phyloP scores from a whole-genome alignment of 2,113 vertebrate species.

The Epinephelus cyanopodus region DNA sequence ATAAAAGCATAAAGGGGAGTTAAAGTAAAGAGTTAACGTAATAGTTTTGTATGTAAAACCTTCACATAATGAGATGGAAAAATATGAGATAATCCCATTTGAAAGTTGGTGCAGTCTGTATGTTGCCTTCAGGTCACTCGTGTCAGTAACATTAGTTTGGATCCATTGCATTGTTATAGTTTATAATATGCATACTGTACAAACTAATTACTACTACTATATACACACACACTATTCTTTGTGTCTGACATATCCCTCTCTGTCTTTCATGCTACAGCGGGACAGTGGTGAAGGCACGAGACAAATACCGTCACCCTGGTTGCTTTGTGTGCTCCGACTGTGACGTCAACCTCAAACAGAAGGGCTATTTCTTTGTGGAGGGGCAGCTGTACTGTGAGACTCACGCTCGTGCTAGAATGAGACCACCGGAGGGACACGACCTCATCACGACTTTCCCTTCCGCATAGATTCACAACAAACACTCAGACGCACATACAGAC shows the following conservation, averaged over 20 bases:
- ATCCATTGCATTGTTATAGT: not conserved
- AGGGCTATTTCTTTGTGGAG: slow-evolving; percentile 97
- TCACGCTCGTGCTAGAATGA: slow-evolving; percentile 91
- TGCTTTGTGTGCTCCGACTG: slow-evolving; percentile 98
- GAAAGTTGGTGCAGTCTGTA: not conserved
- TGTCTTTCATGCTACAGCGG: slow-evolving; percentile 82
- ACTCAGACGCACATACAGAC: slow-evolving; percentile 11
- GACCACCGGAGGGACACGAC: slow-evolving; percentile 94
- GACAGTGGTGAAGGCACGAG: slow-evolving; percentile 94
- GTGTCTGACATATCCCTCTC: not conserved
- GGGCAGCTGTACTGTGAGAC: slow-evolving; percentile 96
- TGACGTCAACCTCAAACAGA: slow-evolving; percentile 95
- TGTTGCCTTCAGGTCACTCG: not conserved
- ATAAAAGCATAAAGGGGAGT: too few species aligned
- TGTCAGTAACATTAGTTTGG: not conserved
- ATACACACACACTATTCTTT: not conserved
- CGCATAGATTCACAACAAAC: slow-evolving; percentile 77
- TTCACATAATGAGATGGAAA: not conserved
- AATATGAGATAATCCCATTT: not conserved
- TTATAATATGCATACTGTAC: too few species aligned
- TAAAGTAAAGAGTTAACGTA: too few species aligned
- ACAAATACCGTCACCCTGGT: slow-evolving; percentile 94
- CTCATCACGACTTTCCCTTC: slow-evolving; percentile 89
- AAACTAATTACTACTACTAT: too few species aligned
- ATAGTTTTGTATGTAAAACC: too few species aligned